A percentile compares a stretch with the other conserved stretches of the same genome.
Conservation (phyloP, 2,888 invertebrate species). For the Pteria penguin region DNA sequence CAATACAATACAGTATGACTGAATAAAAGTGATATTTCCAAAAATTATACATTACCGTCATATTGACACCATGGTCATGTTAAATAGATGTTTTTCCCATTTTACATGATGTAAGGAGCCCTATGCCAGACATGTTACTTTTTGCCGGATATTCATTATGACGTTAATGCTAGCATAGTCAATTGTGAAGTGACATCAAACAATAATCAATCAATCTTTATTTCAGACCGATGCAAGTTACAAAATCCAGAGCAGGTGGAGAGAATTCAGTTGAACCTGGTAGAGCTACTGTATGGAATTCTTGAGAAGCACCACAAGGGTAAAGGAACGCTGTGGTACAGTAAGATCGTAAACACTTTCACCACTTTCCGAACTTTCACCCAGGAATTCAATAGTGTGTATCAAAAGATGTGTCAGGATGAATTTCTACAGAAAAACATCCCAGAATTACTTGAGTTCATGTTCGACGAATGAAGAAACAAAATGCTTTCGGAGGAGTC, state of each 20-base stretch:
- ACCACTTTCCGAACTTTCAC: slow-evolving; percentile 9
- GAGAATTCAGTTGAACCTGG: slow-evolving; percentile 10
- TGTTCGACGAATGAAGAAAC: slow-evolving; percentile 27
- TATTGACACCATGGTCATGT: no score
- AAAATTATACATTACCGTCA: no score
- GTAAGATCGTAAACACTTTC: slow-evolving; percentile 20
- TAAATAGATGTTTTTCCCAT: no score
- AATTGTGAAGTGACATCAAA: no score
- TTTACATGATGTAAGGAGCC: no score
- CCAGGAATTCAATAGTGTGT: slow-evolving; percentile 15
- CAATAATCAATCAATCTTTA: no score
- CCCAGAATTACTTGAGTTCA: slow-evolving; percentile 21
- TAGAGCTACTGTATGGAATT: slow-evolving; percentile 2
- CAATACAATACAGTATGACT: no score
- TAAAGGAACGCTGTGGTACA: not conserved
- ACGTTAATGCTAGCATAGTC: no score
- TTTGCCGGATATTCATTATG: no score
- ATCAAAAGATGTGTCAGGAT: slow-evolving; percentile 18
- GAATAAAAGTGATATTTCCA: no score
- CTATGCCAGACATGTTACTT: no score
- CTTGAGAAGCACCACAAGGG: slow-evolving; percentile 1
- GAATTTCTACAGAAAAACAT: slow-evolving; percentile 14
- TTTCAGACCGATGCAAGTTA: slow-evolving; percentile 25
- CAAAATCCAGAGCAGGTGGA: slow-evolving; percentile 15
- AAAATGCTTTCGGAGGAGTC: no score